Conservation (phyloP, 2,113 vertebrate genomes). For the Coregonus clupeaformis region DNA sequence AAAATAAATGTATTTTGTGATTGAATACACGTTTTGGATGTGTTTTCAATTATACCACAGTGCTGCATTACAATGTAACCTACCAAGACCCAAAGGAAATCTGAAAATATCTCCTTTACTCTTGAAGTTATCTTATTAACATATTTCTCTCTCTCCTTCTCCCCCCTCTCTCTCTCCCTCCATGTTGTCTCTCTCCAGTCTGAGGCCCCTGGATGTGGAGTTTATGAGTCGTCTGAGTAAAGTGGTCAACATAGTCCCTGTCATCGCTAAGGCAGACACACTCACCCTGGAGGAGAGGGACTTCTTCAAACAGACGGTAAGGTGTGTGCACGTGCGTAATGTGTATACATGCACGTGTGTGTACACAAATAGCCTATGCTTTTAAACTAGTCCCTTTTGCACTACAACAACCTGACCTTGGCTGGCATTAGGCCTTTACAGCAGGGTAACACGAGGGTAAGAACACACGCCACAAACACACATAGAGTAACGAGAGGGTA, state of each 20-base stretch:
- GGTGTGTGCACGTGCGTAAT: constrained; percentile 12
- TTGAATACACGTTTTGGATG: too few species aligned
- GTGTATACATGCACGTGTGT: not conserved
- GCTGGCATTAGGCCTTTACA: not conserved
- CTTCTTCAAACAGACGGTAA: constrained; percentile 91
- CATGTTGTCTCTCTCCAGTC: constrained; percentile 63
- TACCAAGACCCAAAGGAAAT: too few species aligned
- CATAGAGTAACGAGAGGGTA: not conserved
- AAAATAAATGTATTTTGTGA: too few species aligned
- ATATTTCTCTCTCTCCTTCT: not conserved
- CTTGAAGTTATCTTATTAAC: too few species aligned
- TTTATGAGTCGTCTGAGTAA: constrained; percentile 98
- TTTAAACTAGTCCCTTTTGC: not conserved
- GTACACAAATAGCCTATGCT: too few species aligned
- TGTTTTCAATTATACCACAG: too few species aligned
- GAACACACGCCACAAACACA: constrained; percentile 6
- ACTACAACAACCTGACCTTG: not conserved
- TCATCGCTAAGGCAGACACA: constrained; percentile 96
- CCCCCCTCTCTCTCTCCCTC: not conserved
- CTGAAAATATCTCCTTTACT: too few species aligned
- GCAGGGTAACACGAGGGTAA: constrained; percentile 1
- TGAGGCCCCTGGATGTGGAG: constrained; percentile 92
- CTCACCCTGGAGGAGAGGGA: constrained; percentile 95
- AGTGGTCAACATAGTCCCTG: constrained; percentile 96
- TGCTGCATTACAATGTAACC: too few species aligned